A percentile compares a stretch with the other conserved stretches of the same genome.
phyloP scores from a whole-genome alignment of 2,113 vertebrate species.

The Chunga burmeisteri region DNA sequence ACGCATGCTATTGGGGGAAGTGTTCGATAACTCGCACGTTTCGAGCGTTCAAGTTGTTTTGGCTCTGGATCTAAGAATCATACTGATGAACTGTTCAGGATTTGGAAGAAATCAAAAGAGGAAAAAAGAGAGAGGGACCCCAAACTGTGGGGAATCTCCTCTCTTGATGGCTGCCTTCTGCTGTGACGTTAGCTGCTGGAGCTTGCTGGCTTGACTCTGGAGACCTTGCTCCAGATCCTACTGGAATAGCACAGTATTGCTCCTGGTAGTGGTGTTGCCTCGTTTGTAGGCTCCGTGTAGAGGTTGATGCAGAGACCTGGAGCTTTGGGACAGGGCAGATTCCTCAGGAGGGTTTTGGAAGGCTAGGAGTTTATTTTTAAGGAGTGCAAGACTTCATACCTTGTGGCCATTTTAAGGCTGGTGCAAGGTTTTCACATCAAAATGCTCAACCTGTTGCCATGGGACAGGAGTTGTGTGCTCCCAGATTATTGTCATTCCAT shows the following conservation, averaged over 20 bases:
- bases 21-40: not conserved
- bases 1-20: not conserved
- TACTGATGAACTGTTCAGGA: not conserved
- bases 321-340: not conserved
- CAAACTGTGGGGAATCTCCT: fast-evolving
- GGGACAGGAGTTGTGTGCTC: not conserved
- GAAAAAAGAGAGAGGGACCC: not conserved
- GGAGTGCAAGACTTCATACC: not conserved
- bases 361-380: not conserved
- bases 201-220: not conserved
- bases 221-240: not conserved
- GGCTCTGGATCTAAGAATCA: not conserved
- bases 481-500: not conserved
- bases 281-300: not conserved
- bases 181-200: not conserved
- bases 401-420: not conserved
- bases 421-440: not conserved
- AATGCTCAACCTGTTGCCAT: not conserved
- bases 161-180: not conserved
- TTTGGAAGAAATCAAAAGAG: not conserved
- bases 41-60: not conserved
- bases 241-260: not conserved
- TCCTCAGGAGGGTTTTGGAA: not conserved
- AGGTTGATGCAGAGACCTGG: not conserved
- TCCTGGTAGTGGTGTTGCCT: not conserved